Evolutionary conservation across 2,888 invertebrate species (phyloP), one percentile per base, ranked within the genome.

Genomic region (Synergus itoensis): DNA sequence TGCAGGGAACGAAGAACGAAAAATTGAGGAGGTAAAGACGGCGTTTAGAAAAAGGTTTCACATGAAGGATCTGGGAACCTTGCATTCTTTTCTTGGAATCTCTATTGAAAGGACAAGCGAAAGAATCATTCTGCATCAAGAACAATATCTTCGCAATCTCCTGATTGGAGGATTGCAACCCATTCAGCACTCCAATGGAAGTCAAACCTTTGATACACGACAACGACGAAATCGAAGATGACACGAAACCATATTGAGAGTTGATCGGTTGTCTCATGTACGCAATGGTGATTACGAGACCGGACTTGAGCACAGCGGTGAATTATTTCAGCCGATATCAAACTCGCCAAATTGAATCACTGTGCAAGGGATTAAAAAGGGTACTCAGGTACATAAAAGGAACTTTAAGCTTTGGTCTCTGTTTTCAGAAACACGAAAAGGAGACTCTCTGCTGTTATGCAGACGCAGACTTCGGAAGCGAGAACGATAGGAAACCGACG

Each of bases 101-200:
- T 83, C 85, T 16, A 83, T 88, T 40, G 78, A 80, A 36, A 80
- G 82, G 75, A 83, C 45, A 18, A 21, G 80, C 36, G 73, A 84
- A 57, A 81, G 80, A 45, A 53, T 88, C 8, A 76, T 69, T 78
- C 77, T 88, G 28, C 84, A 80, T 81, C 88, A 90, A 81, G 64
- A 78, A 62, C 65, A 18, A 14, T 88, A 87, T 75, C 67, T 89
- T 11, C 36, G 81, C 43, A 85, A 84, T 40, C 36, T 89, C 40
- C 77, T 89, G n/a, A 80, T 88, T 88, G 88, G 64, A 79, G 16
- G 78, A 88, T n/a, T 88, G 85, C 78, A 87, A 87, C 4, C 77
- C 83, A 48, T 73, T 77, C 8, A 67, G 36, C 40, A 85, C 87
- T 21, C 21, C 87, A 18, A 80, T 86, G 84, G 83, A 83, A 77